These are phyloP conservation scores for Dyspetes luteomarginatus DNA, from an alignment of 2,888 invertebrate genomes.

Conservation along the genomic window DNA sequence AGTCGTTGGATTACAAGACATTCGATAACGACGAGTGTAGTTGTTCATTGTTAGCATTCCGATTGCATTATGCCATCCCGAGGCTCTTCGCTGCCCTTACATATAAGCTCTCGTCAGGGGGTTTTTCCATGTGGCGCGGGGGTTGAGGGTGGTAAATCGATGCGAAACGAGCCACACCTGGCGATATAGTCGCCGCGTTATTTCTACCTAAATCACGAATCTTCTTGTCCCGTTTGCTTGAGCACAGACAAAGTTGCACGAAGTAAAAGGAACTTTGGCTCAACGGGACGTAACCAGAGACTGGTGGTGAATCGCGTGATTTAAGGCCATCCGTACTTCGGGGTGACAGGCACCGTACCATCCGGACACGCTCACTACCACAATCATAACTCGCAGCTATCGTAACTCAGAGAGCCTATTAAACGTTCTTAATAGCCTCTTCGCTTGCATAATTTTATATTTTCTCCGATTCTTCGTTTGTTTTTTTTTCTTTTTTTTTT, in stretches of 20 bases:
- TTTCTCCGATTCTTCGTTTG: slow-evolving; percentile 40
- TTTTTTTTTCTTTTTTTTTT: too few species aligned
- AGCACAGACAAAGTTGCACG: slow-evolving; percentile 46
- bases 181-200: slow-evolving; percentile 52
- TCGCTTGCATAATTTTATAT: slow-evolving; percentile 50
- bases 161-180: slow-evolving; percentile 33
- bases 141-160: slow-evolving; percentile 59
- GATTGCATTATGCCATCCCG: slow-evolving; percentile 67
- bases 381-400: slow-evolving; percentile 23
- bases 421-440: slow-evolving; percentile 38
- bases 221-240: slow-evolving; percentile 56
- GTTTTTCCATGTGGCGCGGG: slow-evolving; percentile 64
- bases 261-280: slow-evolving; percentile 75
- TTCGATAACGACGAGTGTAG: slow-evolving; percentile 70
- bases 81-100: slow-evolving; percentile 61
- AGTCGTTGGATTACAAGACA: slow-evolving; percentile 65
- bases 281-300: slow-evolving; percentile 73
- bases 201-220: slow-evolving; percentile 52
- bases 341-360: slow-evolving; percentile 79
- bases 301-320: slow-evolving; percentile 80
- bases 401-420: slow-evolving; percentile 36
- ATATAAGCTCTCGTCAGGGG: slow-evolving; percentile 63
- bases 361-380: slow-evolving; percentile 68
- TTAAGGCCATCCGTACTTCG: slow-evolving; percentile 72
- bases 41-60: slow-evolving; percentile 75